phyloP scores from a whole-genome alignment of 2,888 invertebrate genomes.

The Lycaena phlaeas region DNA sequence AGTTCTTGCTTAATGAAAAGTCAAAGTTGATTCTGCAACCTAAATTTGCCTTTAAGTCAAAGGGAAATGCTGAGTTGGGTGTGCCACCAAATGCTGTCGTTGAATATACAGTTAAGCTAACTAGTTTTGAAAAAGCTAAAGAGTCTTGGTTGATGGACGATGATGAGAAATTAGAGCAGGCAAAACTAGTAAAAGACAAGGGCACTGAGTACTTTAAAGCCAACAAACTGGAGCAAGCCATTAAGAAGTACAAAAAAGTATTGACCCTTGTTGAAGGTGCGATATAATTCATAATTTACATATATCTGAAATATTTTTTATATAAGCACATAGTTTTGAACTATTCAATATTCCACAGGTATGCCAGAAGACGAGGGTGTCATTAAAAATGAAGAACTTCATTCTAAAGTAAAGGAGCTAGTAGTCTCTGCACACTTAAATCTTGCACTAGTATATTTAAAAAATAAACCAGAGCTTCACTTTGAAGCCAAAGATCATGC shows the following conservation, averaged over 20 bases:
- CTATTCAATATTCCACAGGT: too few species aligned
- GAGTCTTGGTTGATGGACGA: conserved; percentile 87
- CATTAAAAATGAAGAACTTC: conserved; percentile 34
- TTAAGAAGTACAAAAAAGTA: conserved; percentile 90
- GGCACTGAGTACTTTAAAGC: conserved; percentile 92
- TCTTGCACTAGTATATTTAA: conserved; percentile 85
- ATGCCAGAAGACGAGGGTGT: conserved; percentile 33
- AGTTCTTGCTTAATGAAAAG: conserved; percentile 86
- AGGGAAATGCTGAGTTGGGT: conserved; percentile 77
- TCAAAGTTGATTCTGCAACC: conserved; percentile 82
- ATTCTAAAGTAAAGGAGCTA: conserved; percentile 49
- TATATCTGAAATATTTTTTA: neutral
- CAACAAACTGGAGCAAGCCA: conserved; percentile 82
- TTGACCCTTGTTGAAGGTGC: conserved; percentile 71
- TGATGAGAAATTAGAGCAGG: conserved; percentile 85
- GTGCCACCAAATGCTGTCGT: conserved; percentile 86
- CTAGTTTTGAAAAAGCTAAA: conserved; percentile 86
- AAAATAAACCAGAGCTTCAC: conserved; percentile 76
- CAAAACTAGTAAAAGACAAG: conserved; percentile 88
- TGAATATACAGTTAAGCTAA: conserved; percentile 86
- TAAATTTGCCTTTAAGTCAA: conserved; percentile 84
- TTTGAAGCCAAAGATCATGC: conserved; percentile 83
- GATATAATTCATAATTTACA: conserved; percentile 4
- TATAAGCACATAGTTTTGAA: too few species aligned
- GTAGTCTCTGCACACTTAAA: conserved; percentile 84